Evolutionary conservation across 2,797 vertebrate genomes (phyloP), one percentile per base, ranked within the genome.

Genomic region (Lates japonicus): DNA sequence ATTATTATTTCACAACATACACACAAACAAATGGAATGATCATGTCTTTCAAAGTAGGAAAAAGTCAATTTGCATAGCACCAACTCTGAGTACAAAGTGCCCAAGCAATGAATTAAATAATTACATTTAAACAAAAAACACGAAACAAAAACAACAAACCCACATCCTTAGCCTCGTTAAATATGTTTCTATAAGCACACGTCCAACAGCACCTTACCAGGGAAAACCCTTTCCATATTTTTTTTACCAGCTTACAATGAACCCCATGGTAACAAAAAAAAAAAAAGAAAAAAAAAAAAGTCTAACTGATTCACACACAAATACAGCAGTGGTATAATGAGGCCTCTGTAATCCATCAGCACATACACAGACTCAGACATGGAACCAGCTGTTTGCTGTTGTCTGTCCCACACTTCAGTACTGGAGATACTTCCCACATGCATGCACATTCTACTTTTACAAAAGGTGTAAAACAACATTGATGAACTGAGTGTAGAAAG

Each of bases 81-180:
- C 52, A 65, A 25, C 10, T 62, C 17, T 31, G 20, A 55, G 35
- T 65, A 69, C 19, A 61, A 2, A 49, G 58, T 70, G 54, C 8
- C 55, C 54, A 76, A 73, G 58, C 63, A 74, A 39, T 37, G 4
- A 63, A 65, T 72, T 73, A 54, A 82, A 84, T 80, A 51, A 73
- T 58, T 25, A 58, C 57, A 78, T 72, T 42, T 62, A 44, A 35
- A 44, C 3, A 19, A 58, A 41, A 7, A 29, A 77, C 46, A 66
- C 5, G 19, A 29, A 31, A 55, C 6, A 31, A 2, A 20, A 19
- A 11, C 48, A 14, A 16, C 3, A 46, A 39, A 12, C 35, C 35
- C 35, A 35, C 35, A 62, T 25, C 22, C 41, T 49, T n/a, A 59
- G 22, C 13, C 14, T 22, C 58, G 44, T 46, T 74, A 60, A 57